Evolutionary conservation across 2,797 vertebrate genomes (phyloP).

Genomic region (Sebastes hopkinsi): DNA sequence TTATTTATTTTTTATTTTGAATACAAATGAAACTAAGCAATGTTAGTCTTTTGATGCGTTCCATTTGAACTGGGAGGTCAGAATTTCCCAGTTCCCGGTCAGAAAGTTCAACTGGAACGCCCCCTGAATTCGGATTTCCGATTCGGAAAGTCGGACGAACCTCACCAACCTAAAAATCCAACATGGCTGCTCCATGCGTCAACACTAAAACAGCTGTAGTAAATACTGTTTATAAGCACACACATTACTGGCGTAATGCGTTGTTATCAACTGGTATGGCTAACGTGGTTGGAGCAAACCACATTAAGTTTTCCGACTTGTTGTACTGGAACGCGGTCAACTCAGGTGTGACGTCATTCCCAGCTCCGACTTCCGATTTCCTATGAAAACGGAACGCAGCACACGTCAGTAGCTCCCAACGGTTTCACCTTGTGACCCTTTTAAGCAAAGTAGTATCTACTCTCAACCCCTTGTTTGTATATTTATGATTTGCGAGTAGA

Average conservation of each 20-base stretch:
- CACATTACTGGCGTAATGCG: not conserved
- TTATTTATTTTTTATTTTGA: too few species aligned
- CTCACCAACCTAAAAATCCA: not conserved
- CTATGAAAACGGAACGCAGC: too few species aligned
- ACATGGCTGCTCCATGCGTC: not conserved
- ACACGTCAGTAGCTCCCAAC: not conserved
- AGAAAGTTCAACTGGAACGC: not conserved
- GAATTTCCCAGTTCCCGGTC: not conserved
- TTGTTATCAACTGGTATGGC: not conserved
- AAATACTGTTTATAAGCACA: not conserved
- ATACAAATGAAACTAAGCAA: not conserved
- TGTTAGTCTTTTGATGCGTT: not conserved
- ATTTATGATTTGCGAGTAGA: not conserved
- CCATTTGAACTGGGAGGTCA: not conserved
- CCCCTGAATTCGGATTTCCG: not conserved
- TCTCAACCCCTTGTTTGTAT: not conserved
- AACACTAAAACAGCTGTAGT: not conserved
- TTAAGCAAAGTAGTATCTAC: not conserved
- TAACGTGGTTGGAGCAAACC: not conserved
- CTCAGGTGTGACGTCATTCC: too few species aligned
- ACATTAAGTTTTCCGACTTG: not conserved
- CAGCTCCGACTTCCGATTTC: too few species aligned
- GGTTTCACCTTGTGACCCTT: not conserved
- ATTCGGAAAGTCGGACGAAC: not conserved
- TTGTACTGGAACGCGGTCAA: too few species aligned